phyloP scores from a whole-genome alignment of 2,888 invertebrate genomes.

The Osmoderma eremita region DNA sequence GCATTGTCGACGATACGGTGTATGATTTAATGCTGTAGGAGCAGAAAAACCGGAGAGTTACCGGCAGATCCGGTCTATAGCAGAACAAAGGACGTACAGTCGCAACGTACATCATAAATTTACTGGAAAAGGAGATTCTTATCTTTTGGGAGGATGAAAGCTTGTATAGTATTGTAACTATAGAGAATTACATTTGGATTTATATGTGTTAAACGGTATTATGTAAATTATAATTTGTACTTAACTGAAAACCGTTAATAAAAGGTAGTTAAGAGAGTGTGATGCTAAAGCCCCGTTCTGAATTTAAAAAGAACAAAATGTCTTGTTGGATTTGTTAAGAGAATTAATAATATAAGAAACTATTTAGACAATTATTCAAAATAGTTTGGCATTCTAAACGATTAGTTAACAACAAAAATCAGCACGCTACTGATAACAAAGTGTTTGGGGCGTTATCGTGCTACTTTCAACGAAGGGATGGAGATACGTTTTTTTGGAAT shows the following conservation, averaged over 20 bases:
- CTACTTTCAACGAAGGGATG: too few species aligned
- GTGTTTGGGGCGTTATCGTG: too few species aligned
- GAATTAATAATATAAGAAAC: too few species aligned
- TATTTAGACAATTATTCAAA: too few species aligned
- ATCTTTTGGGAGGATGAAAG: conserved; percentile 26
- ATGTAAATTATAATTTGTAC: conserved; percentile 5
- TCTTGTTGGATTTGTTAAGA: too few species aligned
- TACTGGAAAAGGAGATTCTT: conserved; percentile 21
- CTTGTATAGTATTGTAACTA: conserved; percentile 17
- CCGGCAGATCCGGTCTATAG: conserved; percentile 31
- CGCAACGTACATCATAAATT: conserved; percentile 24
- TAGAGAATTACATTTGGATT: conserved; percentile 1
- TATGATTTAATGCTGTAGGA: conserved; percentile 23
- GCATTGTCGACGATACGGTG: background rate
- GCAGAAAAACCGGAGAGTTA: conserved; percentile 26
- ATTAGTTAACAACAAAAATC: too few species aligned
- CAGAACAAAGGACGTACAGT: conserved; percentile 21
- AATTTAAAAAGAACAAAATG: too few species aligned
- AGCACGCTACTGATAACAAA: too few species aligned
- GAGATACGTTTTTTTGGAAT: too few species aligned
- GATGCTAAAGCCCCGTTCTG: background rate
- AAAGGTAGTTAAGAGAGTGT: background rate
- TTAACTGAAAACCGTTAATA: background rate
- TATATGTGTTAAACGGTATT: conserved; percentile 12
- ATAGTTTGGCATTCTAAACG: too few species aligned